These are phyloP conservation scores for Artibeus jamaicensis DNA, from an alignment of 2,797 vertebrate genomes.

Conservation along the genomic window DNA sequence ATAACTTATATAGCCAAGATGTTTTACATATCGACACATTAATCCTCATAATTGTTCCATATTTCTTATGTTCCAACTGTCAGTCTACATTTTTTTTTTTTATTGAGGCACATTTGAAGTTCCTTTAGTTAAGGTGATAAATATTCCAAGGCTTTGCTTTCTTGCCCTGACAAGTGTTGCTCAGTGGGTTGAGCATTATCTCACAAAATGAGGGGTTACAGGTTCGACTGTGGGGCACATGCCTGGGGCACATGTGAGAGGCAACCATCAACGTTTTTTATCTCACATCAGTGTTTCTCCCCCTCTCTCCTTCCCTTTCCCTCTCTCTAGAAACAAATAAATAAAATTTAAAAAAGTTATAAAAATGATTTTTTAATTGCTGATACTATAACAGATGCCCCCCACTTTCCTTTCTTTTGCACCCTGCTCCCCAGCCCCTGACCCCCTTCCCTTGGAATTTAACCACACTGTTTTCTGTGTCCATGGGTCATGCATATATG, in stretches of 20 bases:
- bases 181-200: not conserved
- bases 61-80: not conserved
- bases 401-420: not conserved
- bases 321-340: not conserved
- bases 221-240: too few relatives aligned
- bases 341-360: not conserved
- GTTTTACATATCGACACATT: not conserved
- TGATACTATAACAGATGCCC: not conserved
- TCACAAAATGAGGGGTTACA: not conserved
- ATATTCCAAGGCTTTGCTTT: not conserved
- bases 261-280: too few relatives aligned
- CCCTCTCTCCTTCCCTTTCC: not conserved
- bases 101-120: not conserved
- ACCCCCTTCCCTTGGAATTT: not conserved
- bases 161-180: not conserved
- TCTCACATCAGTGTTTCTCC: too few relatives aligned
- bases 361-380: not conserved
- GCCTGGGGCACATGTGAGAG: too few relatives aligned
- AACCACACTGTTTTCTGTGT: not conserved
- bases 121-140: not conserved
- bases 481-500: not conserved
- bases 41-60: not conserved
- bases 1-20: not conserved
- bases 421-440: not conserved
- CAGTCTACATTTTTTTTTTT: not conserved